Base-by-base conservation (phyloP, 2,113 vertebrate genomes). In the Amphiprion percula region DNA sequence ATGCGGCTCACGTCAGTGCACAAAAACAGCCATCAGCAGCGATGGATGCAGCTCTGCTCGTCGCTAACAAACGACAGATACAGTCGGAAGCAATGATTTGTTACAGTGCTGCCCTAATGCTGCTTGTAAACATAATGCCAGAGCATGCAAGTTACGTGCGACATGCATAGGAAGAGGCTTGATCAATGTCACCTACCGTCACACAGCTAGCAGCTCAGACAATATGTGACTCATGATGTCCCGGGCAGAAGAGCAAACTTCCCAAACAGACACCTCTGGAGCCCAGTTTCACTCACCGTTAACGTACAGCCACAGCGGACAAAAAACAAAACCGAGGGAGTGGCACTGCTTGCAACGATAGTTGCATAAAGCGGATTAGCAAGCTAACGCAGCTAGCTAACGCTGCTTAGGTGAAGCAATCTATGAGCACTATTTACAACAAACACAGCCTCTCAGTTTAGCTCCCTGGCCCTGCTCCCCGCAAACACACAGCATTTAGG, bases 281-380 rank as follows among this genome's bases (percentile, higher is more conserved):
- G n/a, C 47, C 9, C 55, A 79, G 71, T 65, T 84, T 24, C 73
- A 74, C 82, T 83, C 65, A 19, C 66, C 52, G 67, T 56, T 61
- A n/a, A 66, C 56, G 61, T 49, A 37, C 70, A 73, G 68, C 60
- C 69, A 87, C 71, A 59, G 61, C 54, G 82, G 69, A 88, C 84
- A 78, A 77, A 77, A 74, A 91, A 92, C 88, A 91, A 77, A 85
- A 65, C 12, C 72, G 89, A 92, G 90, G 92, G 92, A 92, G 92
- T 92, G 92, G 90, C 92, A 87, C 88, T 9, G 76, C 74, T 86
- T 67, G 64, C 77, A 74, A 74, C 82, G 65, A 78, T 84, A 88
- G 87, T 87, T 88, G 86, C 91, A 91, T 88, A 90, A 93, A 93
- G 88, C 87, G 86, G 92, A 93, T 93, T 93, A 91, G 90, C 87